Percentiles rank a stretch among this genome's conserved stretches.
Evolutionary conservation across 2,113 vertebrate species (phyloP).

Genomic region (Telmatochromis sp.): DNA sequence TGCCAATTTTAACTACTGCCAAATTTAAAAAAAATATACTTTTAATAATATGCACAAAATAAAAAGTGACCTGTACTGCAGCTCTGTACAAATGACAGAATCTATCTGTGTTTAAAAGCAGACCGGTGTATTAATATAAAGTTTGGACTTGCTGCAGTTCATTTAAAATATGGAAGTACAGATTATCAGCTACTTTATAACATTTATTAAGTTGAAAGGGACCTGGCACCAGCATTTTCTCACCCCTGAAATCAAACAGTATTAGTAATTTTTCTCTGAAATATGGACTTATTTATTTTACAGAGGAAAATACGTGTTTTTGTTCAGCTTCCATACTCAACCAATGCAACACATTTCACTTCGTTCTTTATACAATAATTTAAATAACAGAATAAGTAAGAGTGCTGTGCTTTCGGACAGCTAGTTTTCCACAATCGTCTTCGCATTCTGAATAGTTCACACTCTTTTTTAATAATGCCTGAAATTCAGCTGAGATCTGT

Average conservation of each 20-base stretch:
- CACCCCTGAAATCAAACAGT: not conserved
- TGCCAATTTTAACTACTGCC: not conserved
- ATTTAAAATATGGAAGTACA: not conserved
- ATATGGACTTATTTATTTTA: not conserved
- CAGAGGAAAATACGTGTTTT: not conserved
- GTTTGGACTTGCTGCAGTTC: not conserved
- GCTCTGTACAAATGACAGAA: not conserved
- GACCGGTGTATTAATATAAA: not conserved
- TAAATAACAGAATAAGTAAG: not conserved
- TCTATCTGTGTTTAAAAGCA: not conserved
- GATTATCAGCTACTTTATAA: not conserved
- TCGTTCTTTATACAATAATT: not conserved
- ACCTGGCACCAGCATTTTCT: not conserved
- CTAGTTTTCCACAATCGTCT: not conserved
- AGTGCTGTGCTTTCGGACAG: not conserved
- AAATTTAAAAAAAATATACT: not conserved
- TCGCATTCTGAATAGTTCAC: not conserved
- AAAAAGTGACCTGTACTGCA: not conserved
- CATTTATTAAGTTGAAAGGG: not conserved
- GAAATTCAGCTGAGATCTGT: not conserved
- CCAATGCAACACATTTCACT: not conserved
- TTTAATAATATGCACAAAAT: not conserved
- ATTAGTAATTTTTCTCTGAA: not conserved
- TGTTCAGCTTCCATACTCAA: not conserved
- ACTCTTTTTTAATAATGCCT: not conserved